Conservation (phyloP, 2,797 vertebrate genomes). For the Myiotriccus ornatus region DNA sequence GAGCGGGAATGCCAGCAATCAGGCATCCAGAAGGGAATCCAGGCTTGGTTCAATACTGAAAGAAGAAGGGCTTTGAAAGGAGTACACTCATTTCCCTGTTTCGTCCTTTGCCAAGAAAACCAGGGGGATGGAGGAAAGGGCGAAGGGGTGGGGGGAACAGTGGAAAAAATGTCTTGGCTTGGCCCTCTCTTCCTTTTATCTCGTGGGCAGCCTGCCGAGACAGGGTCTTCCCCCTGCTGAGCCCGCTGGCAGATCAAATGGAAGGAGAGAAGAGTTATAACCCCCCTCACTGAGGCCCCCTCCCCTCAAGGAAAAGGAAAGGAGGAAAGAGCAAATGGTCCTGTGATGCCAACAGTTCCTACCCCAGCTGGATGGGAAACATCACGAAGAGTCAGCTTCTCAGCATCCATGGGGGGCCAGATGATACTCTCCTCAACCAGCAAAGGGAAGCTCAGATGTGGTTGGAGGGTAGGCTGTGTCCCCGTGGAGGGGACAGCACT, state of each 20-base stretch:
- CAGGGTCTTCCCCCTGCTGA: conserved; percentile 46
- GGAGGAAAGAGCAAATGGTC: not conserved
- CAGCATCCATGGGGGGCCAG: rapidly evolving
- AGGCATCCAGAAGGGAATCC: conserved; percentile 58
- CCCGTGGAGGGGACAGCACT: not conserved
- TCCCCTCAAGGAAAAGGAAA: not conserved
- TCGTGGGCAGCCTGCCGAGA: conserved; percentile 22
- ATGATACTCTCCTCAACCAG: not conserved
- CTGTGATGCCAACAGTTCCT: not conserved
- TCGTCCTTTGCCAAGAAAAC: conserved; percentile 66
- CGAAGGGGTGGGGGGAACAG: not conserved
- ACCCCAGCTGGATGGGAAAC: not conserved
- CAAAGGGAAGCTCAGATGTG: not conserved
- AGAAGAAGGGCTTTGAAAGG: conserved; percentile 60
- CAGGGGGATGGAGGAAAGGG: not conserved
- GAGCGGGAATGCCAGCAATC: conserved; percentile 42
- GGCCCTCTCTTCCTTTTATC: conserved; percentile 60
- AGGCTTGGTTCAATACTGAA: conserved; percentile 40
- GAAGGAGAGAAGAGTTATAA: conserved; percentile 39
- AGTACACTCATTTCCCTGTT: conserved; percentile 44
- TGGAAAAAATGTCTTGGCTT: conserved; percentile 60
- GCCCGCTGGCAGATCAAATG: conserved; percentile 58
- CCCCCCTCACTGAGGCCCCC: not conserved
- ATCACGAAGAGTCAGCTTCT: not conserved
- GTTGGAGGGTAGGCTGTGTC: rapidly evolving